These are phyloP conservation scores for Jacana jacana DNA, from an alignment of 2,113 vertebrate species.

Conservation along the genomic window DNA sequence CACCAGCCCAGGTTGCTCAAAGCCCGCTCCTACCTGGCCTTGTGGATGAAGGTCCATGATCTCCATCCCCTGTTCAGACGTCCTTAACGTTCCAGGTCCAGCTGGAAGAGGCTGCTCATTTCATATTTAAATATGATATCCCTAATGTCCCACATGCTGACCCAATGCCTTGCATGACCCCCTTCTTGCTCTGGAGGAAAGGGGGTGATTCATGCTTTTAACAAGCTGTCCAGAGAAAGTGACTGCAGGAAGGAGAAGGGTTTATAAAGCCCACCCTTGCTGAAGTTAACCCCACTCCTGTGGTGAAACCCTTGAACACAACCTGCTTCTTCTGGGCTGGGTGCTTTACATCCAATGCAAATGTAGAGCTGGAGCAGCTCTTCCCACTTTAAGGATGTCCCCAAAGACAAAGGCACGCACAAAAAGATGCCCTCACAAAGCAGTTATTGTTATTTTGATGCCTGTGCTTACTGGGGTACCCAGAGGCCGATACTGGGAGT, in stretches of 20 bases:
- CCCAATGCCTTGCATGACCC: not conserved
- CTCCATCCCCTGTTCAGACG: not conserved
- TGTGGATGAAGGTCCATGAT: no score
- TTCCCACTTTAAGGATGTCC: not conserved
- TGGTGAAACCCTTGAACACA: not conserved
- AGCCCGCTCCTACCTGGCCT: no score
- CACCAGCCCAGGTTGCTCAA: no score
- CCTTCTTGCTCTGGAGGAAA: not conserved
- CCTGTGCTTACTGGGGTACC: not conserved
- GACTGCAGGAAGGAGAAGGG: not conserved
- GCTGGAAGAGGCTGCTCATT: not conserved
- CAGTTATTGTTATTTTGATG: accelerated
- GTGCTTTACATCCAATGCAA: not conserved
- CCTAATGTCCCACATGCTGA: not conserved
- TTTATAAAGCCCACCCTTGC: not conserved
- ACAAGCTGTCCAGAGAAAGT: not conserved
- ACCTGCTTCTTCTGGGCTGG: not conserved
- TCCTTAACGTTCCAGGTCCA: not conserved
- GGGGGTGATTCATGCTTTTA: not conserved
- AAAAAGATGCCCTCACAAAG: accelerated
- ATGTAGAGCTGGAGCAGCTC: not conserved
- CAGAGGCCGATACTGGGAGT: accelerated
- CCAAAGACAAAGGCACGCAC: accelerated
- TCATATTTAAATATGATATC: not conserved
- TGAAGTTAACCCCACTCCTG: not conserved